phyloP scores from a whole-genome alignment of 1,140 invertebrate genomes.

The Rhyzopertha dominica region DNA sequence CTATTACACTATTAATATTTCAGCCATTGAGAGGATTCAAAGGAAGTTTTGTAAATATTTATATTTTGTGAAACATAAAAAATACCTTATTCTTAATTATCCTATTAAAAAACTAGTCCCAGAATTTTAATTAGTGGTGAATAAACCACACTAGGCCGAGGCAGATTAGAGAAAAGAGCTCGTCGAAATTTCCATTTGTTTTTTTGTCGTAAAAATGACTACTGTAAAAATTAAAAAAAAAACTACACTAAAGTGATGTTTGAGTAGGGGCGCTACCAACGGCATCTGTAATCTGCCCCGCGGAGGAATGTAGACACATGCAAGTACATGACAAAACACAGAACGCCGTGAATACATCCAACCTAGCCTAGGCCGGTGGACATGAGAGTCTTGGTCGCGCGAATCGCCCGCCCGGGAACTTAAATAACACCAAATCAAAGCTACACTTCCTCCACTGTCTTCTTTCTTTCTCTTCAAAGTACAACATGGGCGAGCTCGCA shows the following conservation, averaged over 20 bases:
- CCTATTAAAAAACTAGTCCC: too few species aligned
- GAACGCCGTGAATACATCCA: constrained; percentile 27
- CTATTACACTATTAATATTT: too few species aligned
- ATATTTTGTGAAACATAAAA: too few species aligned
- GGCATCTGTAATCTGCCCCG: constrained; percentile 25
- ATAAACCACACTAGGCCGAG: constrained; percentile 28
- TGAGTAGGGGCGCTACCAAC: constrained; percentile 7
- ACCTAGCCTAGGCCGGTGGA: constrained; percentile 40
- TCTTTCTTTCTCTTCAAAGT: too few species aligned
- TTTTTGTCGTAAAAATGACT: too few species aligned
- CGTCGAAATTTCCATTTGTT: constrained; percentile 9
- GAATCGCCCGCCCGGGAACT: constrained; percentile 17
- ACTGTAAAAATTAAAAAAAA: constrained; percentile 24
- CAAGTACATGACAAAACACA: constrained; percentile 24
- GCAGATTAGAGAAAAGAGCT: constrained; percentile 24
- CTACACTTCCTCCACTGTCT: constrained; percentile 18
- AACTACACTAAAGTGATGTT: too few species aligned
- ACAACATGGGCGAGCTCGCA: constrained; percentile 35
- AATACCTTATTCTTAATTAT: too few species aligned
- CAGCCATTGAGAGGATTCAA: too few species aligned
- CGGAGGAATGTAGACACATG: constrained; percentile 33
- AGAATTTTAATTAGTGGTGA: too few species aligned
- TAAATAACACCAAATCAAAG: constrained; percentile 20
- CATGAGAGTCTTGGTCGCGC: constrained; percentile 20
- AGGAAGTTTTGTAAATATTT: too few species aligned